Base-by-base conservation (phyloP, 1,140 invertebrate species). In the Harpegnathos saltator region DNA sequence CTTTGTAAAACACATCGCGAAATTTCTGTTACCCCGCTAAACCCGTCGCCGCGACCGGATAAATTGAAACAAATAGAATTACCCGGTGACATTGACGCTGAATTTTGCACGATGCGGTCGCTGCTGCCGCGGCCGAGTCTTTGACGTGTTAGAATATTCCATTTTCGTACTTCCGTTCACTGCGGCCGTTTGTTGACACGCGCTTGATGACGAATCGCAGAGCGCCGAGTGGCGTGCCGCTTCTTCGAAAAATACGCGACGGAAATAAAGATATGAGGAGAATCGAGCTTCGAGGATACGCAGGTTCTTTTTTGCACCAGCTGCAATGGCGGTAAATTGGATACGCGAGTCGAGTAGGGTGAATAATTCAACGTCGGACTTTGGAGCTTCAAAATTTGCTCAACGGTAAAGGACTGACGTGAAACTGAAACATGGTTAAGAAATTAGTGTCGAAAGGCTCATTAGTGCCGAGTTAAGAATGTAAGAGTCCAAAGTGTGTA, bases 51-150 rank as follows among this genome's bases (percentile, higher is more conserved):
- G 19, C 48, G 19, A 4, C 14, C 15, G 33, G 44, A 58, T 78
- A 78, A 78, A 78, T 44, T 58, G 24, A 59, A 80, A 71, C 65
- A 56, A 80, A 58, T 44, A 44, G 33, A 69, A 80, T 56, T 77
- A 33, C 19, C 48, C 3, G 38, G 9, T 12, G 63, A 26, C 14
- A 44, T 19, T 44, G 62, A 54, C 7, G 19, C 33, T 54, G 54
- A 77, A 77, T 77, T 38, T 68, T 66, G 54, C 54, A 24, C 9
- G 38, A 77, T n/a, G 29, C n/a, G n/a, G n/a, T 11, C 50, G 24
- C 52, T 77, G 52, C 29, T n/a, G n/a, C n/a, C n/a, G n/a, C 26
- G 26, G 19, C 29, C 38, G 19, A 50, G 4, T 38, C 44, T 52
- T 69, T 68, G 65, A 26, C 44, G 22, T 26, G 66, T 69, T 14